These are phyloP conservation scores for Drosophila aff. DNA, from an alignment of 1,140 invertebrate species.

Conservation along the genomic window DNA sequence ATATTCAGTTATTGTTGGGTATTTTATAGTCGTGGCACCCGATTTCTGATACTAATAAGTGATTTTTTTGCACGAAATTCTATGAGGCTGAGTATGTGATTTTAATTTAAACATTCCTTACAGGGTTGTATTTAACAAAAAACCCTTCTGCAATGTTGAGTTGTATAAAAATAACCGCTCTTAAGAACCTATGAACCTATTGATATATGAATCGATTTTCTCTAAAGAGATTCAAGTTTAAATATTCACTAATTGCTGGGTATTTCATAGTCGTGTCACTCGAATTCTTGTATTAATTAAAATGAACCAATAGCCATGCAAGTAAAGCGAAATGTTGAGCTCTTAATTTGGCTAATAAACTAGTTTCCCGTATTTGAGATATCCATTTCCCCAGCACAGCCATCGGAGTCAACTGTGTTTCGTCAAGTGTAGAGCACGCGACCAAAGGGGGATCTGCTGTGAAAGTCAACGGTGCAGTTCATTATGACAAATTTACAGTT, in stretches of 20 bases:
- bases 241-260: neutral
- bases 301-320: neutral
- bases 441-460: conserved; percentile 46
- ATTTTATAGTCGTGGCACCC: neutral
- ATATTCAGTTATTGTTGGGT: neutral
- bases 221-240: too few relatives aligned
- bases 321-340: conserved; percentile 18
- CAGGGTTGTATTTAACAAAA: too few relatives aligned
- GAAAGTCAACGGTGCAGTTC: conserved; percentile 57
- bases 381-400: conserved; percentile 1
- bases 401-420: conserved; percentile 22
- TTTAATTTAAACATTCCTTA: too few relatives aligned
- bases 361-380: conserved; percentile 22
- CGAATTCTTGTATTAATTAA: neutral
- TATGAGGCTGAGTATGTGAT: too few relatives aligned
- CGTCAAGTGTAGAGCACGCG: conserved; percentile 52
- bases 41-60: neutral
- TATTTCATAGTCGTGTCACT: neutral
- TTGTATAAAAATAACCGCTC: too few relatives aligned
- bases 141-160: too few relatives aligned
- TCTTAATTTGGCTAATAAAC: conserved; percentile 46
- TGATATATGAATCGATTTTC: too few relatives aligned
- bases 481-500: conserved; percentile 64
- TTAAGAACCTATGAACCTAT: too few relatives aligned
- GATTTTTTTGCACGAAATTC: too few relatives aligned